phyloP scores from a whole-genome alignment of 1,140 invertebrate species.

The Callitettix versicolor region DNA sequence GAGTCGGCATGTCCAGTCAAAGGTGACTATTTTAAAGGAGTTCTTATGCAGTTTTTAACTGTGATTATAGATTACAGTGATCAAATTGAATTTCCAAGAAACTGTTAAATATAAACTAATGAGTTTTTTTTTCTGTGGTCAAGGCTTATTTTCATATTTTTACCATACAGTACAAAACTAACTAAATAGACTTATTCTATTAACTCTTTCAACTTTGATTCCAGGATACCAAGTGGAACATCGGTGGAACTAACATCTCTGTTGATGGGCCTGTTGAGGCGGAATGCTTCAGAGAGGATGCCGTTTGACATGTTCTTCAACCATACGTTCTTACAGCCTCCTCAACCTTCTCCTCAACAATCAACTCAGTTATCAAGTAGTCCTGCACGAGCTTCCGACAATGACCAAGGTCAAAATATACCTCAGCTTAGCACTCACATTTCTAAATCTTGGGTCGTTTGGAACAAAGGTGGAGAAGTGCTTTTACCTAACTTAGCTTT shows the following conservation, averaged over 20 bases:
- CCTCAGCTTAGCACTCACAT: neutral
- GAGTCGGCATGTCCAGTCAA: too few relatives aligned
- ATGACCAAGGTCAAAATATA: slow-evolving; percentile 5
- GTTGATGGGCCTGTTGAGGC: slow-evolving; percentile 72
- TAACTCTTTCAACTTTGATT: too few relatives aligned
- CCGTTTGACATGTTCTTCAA: slow-evolving; percentile 91
- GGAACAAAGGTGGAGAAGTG: slow-evolving; percentile 3
- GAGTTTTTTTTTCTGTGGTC: too few relatives aligned
- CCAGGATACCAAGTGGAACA: slow-evolving; percentile 84
- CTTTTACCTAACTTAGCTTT: slow-evolving; percentile 6
- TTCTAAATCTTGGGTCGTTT: slow-evolving; percentile 12
- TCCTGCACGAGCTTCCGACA: slow-evolving; percentile 10
- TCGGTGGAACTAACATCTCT: slow-evolving; percentile 82
- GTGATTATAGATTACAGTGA: too few relatives aligned
- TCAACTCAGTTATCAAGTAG: slow-evolving; percentile 29
- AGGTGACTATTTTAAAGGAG: too few relatives aligned
- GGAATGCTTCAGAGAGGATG: slow-evolving; percentile 91
- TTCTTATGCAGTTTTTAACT: too few relatives aligned
- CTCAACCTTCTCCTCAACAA: slow-evolving; percentile 24
- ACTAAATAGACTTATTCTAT: too few relatives aligned
- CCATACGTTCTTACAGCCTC: slow-evolving; percentile 76
- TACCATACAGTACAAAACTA: too few relatives aligned
- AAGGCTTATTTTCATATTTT: too few relatives aligned
- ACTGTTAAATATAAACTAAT: too few relatives aligned
- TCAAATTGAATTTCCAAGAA: too few relatives aligned